Evolutionary conservation across 1,140 invertebrate genomes (phyloP).

Genomic region (Macrobrachium rosenbergii): DNA sequence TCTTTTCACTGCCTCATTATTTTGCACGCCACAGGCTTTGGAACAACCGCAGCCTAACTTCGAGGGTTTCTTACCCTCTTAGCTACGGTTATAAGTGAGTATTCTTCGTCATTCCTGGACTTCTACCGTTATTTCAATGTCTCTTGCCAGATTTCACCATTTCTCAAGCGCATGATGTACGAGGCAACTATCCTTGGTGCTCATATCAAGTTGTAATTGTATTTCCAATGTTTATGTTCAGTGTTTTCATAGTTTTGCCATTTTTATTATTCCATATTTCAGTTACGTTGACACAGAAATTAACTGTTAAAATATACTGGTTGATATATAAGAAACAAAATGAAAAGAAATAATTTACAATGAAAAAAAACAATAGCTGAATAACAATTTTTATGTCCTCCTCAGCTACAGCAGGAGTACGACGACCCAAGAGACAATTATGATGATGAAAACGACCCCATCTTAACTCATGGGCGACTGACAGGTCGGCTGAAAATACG

Average conservation of each 20-base stretch:
- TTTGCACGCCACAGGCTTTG: constrained; percentile 26
- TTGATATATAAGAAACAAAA: too few relatives aligned
- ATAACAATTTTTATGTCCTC: too few relatives aligned
- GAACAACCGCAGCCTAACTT: constrained; percentile 22
- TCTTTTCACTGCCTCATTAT: neutral
- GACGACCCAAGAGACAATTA: neutral
- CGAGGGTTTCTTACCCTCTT: constrained; percentile 8
- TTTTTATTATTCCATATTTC: neutral
- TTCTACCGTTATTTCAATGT: neutral
- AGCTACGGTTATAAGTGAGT: constrained; percentile 26
- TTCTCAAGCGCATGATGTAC: too few relatives aligned
- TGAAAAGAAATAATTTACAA: too few relatives aligned
- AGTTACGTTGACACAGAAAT: too few relatives aligned
- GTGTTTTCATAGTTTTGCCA: neutral
- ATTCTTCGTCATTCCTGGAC: neutral
- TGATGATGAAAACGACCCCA: constrained; percentile 23
- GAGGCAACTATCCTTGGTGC: neutral
- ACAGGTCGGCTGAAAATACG: too few relatives aligned
- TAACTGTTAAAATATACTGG: too few relatives aligned
- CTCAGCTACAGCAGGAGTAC: neutral
- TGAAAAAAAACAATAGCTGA: too few relatives aligned
- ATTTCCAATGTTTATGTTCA: neutral
- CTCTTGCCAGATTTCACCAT: too few relatives aligned
- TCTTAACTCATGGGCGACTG: neutral
- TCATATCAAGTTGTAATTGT: neutral